These are phyloP conservation scores for Macrotus californicus DNA, from an alignment of 2,113 vertebrate species.

Conservation along the genomic window DNA sequence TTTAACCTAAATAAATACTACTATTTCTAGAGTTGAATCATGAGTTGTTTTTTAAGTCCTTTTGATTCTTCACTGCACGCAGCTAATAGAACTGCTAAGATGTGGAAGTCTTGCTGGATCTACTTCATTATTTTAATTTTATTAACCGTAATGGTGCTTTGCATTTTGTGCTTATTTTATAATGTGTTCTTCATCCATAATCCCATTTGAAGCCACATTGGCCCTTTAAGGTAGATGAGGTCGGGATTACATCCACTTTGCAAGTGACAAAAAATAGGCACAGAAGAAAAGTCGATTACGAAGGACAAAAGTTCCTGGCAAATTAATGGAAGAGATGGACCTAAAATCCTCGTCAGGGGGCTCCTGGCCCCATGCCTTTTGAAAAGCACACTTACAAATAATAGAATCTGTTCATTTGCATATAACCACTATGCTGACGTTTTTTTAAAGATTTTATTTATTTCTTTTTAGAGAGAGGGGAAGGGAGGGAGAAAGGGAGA, in stretches of 20 bases:
- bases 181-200: background rate
- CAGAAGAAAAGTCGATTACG: background rate
- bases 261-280: background rate
- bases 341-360: background rate
- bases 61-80: background rate
- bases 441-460: background rate
- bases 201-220: background rate
- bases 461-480: too few relatives aligned
- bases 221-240: background rate
- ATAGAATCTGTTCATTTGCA: background rate
- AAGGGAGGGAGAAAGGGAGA: too few relatives aligned
- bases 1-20: background rate
- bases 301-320: background rate
- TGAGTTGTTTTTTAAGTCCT: background rate
- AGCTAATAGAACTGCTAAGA: background rate
- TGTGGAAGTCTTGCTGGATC: background rate
- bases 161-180: background rate
- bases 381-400: conserved; percentile 18
- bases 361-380: background rate
- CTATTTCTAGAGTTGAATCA: background rate
- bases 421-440: background rate
- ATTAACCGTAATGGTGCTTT: background rate
- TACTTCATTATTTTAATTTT: conserved; percentile 8
- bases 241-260: background rate
- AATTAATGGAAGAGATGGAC: background rate